Base-by-base conservation (phyloP, 2,113 vertebrate species). In the Chlorodrepanis virens region DNA sequence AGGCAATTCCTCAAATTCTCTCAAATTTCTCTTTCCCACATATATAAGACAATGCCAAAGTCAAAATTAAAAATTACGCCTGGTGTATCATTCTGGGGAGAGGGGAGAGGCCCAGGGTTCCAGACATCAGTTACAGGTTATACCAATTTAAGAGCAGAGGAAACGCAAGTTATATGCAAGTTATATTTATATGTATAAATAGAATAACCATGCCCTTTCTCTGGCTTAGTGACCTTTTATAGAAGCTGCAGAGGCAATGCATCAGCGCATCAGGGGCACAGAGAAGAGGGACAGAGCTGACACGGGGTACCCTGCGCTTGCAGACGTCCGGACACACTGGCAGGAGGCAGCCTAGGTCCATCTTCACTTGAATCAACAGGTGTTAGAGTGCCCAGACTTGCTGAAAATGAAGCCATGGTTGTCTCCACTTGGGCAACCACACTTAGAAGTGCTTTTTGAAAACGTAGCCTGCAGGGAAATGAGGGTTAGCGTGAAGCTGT, bases 361-460 rank as follows among this genome's bases (percentile, higher is more conserved):
- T 56, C 61, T 54, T 49, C 21, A 37, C 61, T 54, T 71, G 68
- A 83, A 91, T 67, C 78, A 83, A 78, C 93, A 95, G 94, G 88
- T 96, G 95, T 39, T 88, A 39, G 44, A 83, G 78, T 29, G 54
- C 42, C 61, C 90, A 94, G 71, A 31, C 68, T 83, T 88, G 87
- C 64, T 83, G 90, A 83, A 96, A 96, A 96, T 33, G 56, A 91
- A 95, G 77, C 56, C 49, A 78, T 33, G 33, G 71, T 63, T 88
- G 59, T 93, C 78, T 95, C 27, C 1, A 86, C 71, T 77, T 89
- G 72, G 87, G 68, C 85, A 96, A 88, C 40, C 68, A 88, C 76
- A 83, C 90, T 83, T 90, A 76, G 76, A 82, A 87, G 78, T 28
- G 75, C 71, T 67, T 96, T 90, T 81, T 88, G 71, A 75, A 95